Base-by-base conservation (phyloP, 2,797 vertebrate species). In the Acanthopagrus latus region DNA sequence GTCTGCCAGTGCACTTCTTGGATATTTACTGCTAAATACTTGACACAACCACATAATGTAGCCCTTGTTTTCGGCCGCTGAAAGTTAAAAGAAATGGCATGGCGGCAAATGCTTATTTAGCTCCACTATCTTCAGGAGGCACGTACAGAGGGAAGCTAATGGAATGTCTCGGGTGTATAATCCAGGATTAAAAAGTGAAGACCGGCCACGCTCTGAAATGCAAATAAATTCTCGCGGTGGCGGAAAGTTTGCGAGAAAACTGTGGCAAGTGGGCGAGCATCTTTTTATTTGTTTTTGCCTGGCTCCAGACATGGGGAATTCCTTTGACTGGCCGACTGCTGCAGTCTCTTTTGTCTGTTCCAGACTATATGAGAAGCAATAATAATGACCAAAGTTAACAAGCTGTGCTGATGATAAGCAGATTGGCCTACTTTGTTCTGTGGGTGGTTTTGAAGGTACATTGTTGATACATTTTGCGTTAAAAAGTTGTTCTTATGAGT, bases 131-230 rank as follows among this genome's bases (percentile, higher is more conserved):
- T 73, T 38, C 52, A 70, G 76, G 78, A 70, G 74, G 70, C 55
- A 25, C 52, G 20, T 59, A 56, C 63, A 55, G 29, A 72, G 46
- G 29, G 66, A 41, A 58, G 55, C 52, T 80, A 54, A 76, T 74
- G 64, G 57, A 55, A 1, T 50, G 50, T 62, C 81, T 76, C 20
- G 38, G 33, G 29, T n/a, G 20, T 58, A 55, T 81, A 72, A 78
- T 71, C 71, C 50, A 16, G 58, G 71, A 74, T 81, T 82, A 76
- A 71, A 59, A 78, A 63, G 46, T 58, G 12, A 64, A 52, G 14
- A 54, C 14, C 69, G 10, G 25, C 50, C 50, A 29, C 20, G 21
- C 23, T 50, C 52, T 46, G 41, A 71, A 72, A 78, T 51, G 56
- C 64, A 82, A 74, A 76, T 71, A 64, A 44, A 58, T 27, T 27